Base-by-base conservation (phyloP, 2,797 vertebrate species). In the Heterohyrax brucei region DNA sequence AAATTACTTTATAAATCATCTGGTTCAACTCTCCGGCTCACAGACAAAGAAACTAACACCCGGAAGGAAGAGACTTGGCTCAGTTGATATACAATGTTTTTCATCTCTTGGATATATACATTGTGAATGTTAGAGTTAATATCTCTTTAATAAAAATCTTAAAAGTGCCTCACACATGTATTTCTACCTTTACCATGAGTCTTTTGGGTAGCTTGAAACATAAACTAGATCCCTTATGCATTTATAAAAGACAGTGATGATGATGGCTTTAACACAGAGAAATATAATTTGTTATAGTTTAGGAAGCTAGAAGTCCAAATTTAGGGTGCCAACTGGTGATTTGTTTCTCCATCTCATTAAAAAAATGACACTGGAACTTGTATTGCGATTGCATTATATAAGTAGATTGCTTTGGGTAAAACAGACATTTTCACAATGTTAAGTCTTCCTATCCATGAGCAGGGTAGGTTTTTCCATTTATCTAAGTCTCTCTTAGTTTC, bases 121-220 rank as follows among this genome's bases (percentile, higher is more conserved):
- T 66, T 66, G n/a, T 44, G 26, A 70, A 3, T 46, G 1, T 78
- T 8, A 93, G 10, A 3, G 48, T 81, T 78, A 13, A 33, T 64
- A 82, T 66, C 5, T 50, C 79, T 76, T 92, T 92, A 87, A 91
- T 77, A 86, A 87, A 89, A 72, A 53, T 81, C 7, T 59, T 87
- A 66, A 92, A 91, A 3, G 3, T 84, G 21, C 56, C 68, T 92
- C 19, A 61, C 91, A 48, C 9, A 28, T 9, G 77, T 70, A 8
- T 89, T 89, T 13, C 50, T 92, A 92, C 66, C 3, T 93, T 87
- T 50, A 70, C 59, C 76, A 24, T 26, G 83, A 28, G 1, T 64
- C 48, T 19, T 81, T 90, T 87, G 90, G 30, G 21, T 83, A 90
- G 26, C 19, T 39, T 85, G 28, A 66, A 87, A 87, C 26, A 61